A percentile compares a stretch with the other conserved stretches of the same genome.
phyloP scores from a whole-genome alignment of 37 sponge, comb jelly and placozoan species.

The Bolinopsis microptera region DNA sequence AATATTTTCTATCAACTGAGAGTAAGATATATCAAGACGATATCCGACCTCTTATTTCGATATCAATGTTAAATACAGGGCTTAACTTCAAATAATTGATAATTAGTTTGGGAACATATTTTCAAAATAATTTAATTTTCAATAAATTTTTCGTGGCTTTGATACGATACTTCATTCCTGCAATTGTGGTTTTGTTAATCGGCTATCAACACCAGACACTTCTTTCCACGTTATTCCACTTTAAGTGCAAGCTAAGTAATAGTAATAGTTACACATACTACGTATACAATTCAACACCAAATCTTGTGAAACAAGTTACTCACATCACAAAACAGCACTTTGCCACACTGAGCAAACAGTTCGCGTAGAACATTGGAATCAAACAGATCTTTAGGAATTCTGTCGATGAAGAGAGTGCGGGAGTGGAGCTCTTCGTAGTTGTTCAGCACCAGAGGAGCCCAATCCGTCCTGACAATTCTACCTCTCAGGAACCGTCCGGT shows the following conservation, averaged over 20 bases:
- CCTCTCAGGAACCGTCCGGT: constrained; percentile 54
- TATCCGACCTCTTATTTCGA: too few relatives aligned
- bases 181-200: neutral
- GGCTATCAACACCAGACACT: too few relatives aligned
- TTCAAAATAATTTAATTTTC: neutral
- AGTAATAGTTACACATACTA: too few relatives aligned
- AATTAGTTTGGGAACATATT: too few relatives aligned
- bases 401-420: constrained; percentile 49
- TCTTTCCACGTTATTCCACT: too few relatives aligned
- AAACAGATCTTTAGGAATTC: constrained; percentile 59
- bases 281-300: too few relatives aligned
- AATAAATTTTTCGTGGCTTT: neutral
- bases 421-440: constrained; percentile 60
- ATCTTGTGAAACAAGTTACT: too few relatives aligned
- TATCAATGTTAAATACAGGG: too few relatives aligned
- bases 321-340: constrained; percentile 66
- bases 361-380: constrained; percentile 62
- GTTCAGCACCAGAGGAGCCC: constrained; percentile 59
- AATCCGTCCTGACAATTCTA: constrained; percentile 35
- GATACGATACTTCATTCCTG: neutral
- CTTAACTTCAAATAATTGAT: too few relatives aligned
- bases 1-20: too few relatives aligned
- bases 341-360: constrained; percentile 63
- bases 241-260: too few relatives aligned
- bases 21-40: too few relatives aligned